Evolutionary conservation across 2,797 vertebrate species (phyloP).

Genomic region (Nasua narica): DNA sequence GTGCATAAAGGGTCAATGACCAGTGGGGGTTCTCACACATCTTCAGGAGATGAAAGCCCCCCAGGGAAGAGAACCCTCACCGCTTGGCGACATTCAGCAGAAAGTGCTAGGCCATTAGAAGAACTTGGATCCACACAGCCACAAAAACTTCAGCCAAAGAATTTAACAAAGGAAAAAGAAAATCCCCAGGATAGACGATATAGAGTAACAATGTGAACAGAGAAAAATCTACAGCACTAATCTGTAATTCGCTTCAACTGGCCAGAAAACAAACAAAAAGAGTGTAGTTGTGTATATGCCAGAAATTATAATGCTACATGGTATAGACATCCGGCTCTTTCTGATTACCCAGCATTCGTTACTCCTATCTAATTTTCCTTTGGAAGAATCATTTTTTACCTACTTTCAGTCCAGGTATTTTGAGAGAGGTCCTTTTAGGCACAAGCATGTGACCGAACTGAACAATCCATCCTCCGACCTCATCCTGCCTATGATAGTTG

Average conservation of each 20-base stretch:
- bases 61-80: background rate
- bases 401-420: background rate
- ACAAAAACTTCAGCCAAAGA: background rate
- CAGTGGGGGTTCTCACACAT: background rate
- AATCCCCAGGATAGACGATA: background rate
- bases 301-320: background rate
- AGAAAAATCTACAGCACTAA: background rate
- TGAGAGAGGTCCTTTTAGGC: background rate
- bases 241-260: background rate
- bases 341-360: background rate
- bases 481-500: background rate
- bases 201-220: background rate
- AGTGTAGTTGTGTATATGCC: background rate
- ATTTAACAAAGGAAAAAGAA: background rate
- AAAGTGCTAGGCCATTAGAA: background rate
- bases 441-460: background rate
- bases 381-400: background rate
- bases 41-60: background rate
- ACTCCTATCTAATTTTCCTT: background rate
- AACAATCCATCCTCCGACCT: background rate
- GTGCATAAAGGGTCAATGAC: conserved; percentile 29
- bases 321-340: background rate
- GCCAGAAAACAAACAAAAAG: background rate
- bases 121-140: background rate
- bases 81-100: background rate